Conservation (phyloP, 2,888 invertebrate genomes). For the Tridacna gigas region DNA sequence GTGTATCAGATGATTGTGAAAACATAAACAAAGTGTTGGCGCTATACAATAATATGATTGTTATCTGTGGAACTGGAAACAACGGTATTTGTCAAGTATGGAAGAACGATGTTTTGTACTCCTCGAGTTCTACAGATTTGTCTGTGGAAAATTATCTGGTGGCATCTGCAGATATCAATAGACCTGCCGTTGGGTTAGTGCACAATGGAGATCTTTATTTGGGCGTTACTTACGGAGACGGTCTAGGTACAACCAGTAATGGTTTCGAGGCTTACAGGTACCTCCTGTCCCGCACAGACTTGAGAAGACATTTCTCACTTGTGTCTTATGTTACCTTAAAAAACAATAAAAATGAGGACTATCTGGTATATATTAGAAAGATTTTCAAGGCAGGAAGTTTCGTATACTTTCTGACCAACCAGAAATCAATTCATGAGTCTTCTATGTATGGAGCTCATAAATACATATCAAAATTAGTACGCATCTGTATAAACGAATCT, state of each 20-base stretch:
- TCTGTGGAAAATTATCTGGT: not conserved
- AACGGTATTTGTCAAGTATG: constrained; percentile 28
- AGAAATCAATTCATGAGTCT: not conserved
- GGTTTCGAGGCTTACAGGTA: not conserved
- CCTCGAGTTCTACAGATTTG: not conserved
- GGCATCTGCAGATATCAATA: constrained; percentile 17
- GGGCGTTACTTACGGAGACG: constrained; percentile 31
- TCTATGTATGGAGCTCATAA: not conserved
- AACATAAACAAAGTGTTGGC: constrained; percentile 34
- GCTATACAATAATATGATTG: not conserved
- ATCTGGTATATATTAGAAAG: constrained; percentile 23
- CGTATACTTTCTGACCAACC: constrained; percentile 38
- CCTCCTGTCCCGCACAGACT: not conserved
- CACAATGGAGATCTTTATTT: constrained; percentile 7
- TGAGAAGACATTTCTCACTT: not conserved
- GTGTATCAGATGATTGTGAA: constrained; percentile 18
- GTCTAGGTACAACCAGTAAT: not conserved
- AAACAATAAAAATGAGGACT: not conserved
- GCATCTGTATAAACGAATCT: constrained; percentile 21
- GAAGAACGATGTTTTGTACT: not conserved
- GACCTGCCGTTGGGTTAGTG: constrained; percentile 13
- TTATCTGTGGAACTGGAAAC: constrained; percentile 35
- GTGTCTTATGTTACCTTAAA: not conserved
- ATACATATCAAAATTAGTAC: constrained; percentile 17
- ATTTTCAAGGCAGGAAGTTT: constrained; percentile 10